Evolutionary conservation across 2,797 vertebrate species (phyloP).

Genomic region (Premnoplex brunnescens): DNA sequence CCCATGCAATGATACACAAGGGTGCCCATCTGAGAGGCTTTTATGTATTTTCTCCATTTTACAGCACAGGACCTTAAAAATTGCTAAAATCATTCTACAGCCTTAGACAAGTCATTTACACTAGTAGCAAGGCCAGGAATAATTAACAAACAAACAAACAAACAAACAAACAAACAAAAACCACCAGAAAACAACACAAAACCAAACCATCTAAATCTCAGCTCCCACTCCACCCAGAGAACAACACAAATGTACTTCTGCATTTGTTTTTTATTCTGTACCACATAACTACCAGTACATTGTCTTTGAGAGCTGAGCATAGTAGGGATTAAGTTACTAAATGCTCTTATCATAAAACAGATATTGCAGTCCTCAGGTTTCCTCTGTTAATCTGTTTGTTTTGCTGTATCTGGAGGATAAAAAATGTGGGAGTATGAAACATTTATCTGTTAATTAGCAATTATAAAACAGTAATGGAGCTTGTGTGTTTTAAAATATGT

Average conservation of each 20-base stretch:
- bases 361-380: slow-evolving; percentile 50
- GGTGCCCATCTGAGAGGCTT: neutral
- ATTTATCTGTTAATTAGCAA: slow-evolving; percentile 58
- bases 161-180: too few relatives aligned
- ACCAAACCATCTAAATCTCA: neutral
- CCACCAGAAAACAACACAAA: neutral
- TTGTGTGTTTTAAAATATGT: neutral
- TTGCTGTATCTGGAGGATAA: slow-evolving; percentile 53
- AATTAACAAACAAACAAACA: too few relatives aligned
- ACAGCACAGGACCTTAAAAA: neutral
- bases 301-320: neutral
- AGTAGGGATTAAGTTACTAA: slow-evolving; percentile 28
- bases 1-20: neutral
- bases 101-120: neutral
- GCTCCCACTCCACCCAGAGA: neutral
- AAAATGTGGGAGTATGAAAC: slow-evolving; percentile 59
- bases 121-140: neutral
- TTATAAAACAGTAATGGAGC: slow-evolving; percentile 28
- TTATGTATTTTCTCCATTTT: neutral
- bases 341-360: slow-evolving; percentile 51
- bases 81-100: neutral
- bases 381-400: slow-evolving; percentile 57
- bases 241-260: neutral
- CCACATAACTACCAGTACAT: neutral
- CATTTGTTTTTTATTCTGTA: neutral